Evolutionary conservation across 1,140 invertebrate species (phyloP), one percentile per base, ranked within the genome.

Genomic region (Orius insidiosus): DNA sequence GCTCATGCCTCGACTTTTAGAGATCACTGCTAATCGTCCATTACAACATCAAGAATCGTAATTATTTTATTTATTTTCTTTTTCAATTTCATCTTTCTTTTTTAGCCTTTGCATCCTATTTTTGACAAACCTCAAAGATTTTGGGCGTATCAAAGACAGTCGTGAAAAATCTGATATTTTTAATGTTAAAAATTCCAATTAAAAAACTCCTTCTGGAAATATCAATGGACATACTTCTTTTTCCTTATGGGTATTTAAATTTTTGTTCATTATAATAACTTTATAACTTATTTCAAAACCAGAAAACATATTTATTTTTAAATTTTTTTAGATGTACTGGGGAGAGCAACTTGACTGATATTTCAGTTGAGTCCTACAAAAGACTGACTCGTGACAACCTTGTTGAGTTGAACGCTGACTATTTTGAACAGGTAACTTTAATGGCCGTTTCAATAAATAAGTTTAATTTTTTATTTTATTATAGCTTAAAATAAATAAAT

Each of bases 41-140:
- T 68, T 76, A 50, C 71, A 74, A 51, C 89, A 95, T 64, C 82
- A 90, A 63, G 85, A 93, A 59, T 78, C 77, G 82, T 85, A 69
- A 62, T 56, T 57, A 34, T 33, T 52, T n/a, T 33, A 51, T 50
- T 34, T 32, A 9, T 34, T 46, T 19, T 18, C 15, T 14, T 48
- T 36, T 19, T 9, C 34, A 35, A 36, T 36, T 37, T 15, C 9
- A 10, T 31, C 16, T 41, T 49, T 43, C 19, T 30, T 15, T 68
- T 69, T 48, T 56, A 83, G 80, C 56, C 67, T 93, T 7, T 65
- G 92, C 36, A 70, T 85, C 52, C 63, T 92, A 49, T 68, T 90
- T 52, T 75, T 90, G 63, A 80, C 84, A 45, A 72, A 83, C 15
- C 60, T 92, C 42, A 75, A 76, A 32, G 72, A 84, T 52, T 65